These are phyloP conservation scores for Gymnarchus niloticus DNA, from an alignment of 2,113 vertebrate species.

Conservation along the genomic window DNA sequence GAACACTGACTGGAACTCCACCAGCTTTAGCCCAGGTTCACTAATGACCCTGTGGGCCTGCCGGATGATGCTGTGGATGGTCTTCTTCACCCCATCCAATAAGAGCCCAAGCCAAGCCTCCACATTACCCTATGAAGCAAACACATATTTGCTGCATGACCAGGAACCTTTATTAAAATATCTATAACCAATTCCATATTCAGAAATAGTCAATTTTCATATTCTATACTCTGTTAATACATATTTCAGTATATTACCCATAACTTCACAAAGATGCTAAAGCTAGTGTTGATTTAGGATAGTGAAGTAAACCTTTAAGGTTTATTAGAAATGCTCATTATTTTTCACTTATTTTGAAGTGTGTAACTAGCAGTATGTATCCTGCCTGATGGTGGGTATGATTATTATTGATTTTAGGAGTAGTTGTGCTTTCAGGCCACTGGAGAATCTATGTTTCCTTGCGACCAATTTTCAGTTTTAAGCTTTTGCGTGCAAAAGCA, in stretches of 20 bases:
- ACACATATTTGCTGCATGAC: neutral
- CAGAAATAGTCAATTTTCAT: too few species aligned
- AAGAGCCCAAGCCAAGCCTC: conserved; percentile 62
- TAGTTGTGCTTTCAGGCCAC: too few species aligned
- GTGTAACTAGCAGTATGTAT: too few species aligned
- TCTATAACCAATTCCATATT: neutral
- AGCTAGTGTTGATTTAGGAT: neutral
- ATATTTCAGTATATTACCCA: neutral
- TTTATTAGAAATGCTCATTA: too few species aligned
- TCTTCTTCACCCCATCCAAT: conserved; percentile 60
- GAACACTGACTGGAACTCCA: conserved; percentile 69
- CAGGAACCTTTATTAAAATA: neutral
- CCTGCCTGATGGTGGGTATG: too few species aligned
- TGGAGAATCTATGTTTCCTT: too few species aligned
- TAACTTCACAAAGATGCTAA: neutral
- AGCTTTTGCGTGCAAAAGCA: too few species aligned
- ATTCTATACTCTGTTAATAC: too few species aligned
- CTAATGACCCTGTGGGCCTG: conserved; percentile 56
- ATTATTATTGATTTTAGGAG: too few species aligned
- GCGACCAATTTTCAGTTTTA: too few species aligned
- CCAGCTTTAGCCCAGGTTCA: conserved; percentile 59
- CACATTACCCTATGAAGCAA: conserved; percentile 54
- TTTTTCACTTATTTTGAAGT: too few species aligned
- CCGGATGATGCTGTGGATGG: conserved; percentile 58
- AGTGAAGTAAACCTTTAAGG: too few species aligned